Conservation (phyloP, 37 sponge, comb jelly and placozoan genomes). For the Lycopodina hypogea region DNA sequence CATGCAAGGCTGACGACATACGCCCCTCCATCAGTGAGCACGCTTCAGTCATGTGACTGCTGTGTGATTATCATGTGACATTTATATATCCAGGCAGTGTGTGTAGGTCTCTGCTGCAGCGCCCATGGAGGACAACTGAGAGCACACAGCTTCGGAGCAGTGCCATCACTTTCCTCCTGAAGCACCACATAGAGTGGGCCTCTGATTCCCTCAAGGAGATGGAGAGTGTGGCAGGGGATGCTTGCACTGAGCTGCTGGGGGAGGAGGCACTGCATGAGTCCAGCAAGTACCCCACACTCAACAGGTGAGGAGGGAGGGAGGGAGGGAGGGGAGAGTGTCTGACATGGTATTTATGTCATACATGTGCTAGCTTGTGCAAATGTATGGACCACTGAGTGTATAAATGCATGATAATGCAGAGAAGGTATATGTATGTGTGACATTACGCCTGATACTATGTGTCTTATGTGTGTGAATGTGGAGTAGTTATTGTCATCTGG, state of each 20-base stretch:
- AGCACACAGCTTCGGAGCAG: constrained; percentile 50
- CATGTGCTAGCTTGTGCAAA: background rate
- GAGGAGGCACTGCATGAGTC: constrained; percentile 26
- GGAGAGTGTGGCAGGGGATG: constrained; percentile 48
- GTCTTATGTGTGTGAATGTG: too few species aligned
- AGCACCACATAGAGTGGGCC: constrained; percentile 67
- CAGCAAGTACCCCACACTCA: constrained; percentile 46
- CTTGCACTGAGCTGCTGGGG: constrained; percentile 37
- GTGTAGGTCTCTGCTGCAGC: constrained; percentile 37
- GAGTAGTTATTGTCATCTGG: too few species aligned
- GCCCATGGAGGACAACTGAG: constrained; percentile 43
- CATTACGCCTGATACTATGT: too few species aligned
- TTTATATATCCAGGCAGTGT: constrained; percentile 15
- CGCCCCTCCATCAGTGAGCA: constrained; percentile 26
- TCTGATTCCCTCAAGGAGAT: constrained; percentile 37
- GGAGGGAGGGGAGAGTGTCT: too few species aligned
- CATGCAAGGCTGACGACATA: constrained; percentile 23
- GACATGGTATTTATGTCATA: too few species aligned
- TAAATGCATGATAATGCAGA: background rate
- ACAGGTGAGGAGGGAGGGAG: constrained; percentile 25
- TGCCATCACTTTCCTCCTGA: constrained; percentile 54
- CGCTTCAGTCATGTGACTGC: background rate
- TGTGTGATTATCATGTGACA: background rate
- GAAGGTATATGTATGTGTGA: too few species aligned
- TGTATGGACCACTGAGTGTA: background rate